phyloP scores from a whole-genome alignment of 2,888 invertebrate genomes.

The Drosophila nr. perissopoda region DNA sequence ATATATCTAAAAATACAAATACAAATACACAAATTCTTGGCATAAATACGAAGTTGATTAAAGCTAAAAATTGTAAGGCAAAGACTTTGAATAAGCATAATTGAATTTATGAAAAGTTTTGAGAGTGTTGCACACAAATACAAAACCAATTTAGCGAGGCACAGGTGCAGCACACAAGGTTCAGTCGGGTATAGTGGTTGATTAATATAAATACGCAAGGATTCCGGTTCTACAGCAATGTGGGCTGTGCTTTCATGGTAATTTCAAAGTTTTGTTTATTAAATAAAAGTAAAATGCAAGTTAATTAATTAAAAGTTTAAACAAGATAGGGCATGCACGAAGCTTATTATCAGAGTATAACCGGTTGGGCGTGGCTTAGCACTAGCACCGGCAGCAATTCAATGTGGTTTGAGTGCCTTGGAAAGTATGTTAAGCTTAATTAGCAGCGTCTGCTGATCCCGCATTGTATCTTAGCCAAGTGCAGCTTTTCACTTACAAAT shows the following conservation, averaged over 20 bases:
- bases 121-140: constrained; percentile 1
- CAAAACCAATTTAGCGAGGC: constrained; percentile 26
- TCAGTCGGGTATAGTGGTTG: background rate
- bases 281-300: constrained; percentile 74
- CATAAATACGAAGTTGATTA: background rate
- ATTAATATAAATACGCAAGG: constrained; percentile 3
- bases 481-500: constrained; percentile 40
- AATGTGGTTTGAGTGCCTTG: constrained; percentile 33
- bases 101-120: constrained; percentile 8
- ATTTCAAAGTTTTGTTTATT: constrained; percentile 70
- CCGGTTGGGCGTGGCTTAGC: constrained; percentile 9
- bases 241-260: constrained; percentile 2
- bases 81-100: background rate
- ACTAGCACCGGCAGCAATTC: constrained; percentile 4
- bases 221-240: constrained; percentile 8
- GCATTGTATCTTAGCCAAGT: constrained; percentile 31
- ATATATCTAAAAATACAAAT: no score
- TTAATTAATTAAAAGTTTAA: constrained; percentile 76
- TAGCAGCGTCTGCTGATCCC: constrained; percentile 38
- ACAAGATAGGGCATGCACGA: constrained; percentile 71
- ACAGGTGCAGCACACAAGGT: constrained; percentile 14
- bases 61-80: background rate
- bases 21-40: background rate
- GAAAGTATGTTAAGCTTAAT: constrained; percentile 65
- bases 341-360: constrained; percentile 20